Conservation (phyloP, 2,113 vertebrate species). For the Leuciscus idus region DNA sequence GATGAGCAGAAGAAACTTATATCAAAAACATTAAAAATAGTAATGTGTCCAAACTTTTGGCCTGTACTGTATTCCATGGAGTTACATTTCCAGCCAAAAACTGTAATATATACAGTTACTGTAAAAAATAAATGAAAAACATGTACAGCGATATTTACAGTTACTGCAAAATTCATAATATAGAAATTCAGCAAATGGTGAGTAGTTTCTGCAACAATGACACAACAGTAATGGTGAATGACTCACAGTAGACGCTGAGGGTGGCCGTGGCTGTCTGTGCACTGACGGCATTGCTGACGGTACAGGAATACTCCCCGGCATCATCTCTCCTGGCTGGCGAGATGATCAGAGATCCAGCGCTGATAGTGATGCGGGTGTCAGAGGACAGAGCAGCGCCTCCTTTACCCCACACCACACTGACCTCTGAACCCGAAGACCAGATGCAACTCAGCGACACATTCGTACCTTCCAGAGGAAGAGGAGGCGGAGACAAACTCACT, state of each 20-base stretch:
- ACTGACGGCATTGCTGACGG: constrained; percentile 74
- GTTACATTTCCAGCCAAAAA: too few relatives aligned
- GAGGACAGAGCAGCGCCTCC: constrained; percentile 56
- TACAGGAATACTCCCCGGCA: constrained; percentile 73
- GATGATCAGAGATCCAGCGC: constrained; percentile 68
- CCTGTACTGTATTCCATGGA: too few relatives aligned
- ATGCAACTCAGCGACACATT: constrained; percentile 73
- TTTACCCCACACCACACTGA: constrained; percentile 70
- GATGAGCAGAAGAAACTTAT: too few relatives aligned
- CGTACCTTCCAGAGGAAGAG: constrained; percentile 64
- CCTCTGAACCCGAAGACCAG: constrained; percentile 64
- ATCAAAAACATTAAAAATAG: too few relatives aligned
- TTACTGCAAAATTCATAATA: background rate
- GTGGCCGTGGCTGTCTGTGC: constrained; percentile 55
- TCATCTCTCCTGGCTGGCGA: constrained; percentile 67
- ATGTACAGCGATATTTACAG: too few relatives aligned
- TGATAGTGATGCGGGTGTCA: constrained; percentile 67
- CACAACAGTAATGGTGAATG: background rate
- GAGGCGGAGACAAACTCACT: constrained; percentile 67
- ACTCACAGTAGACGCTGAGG: constrained; percentile 79
- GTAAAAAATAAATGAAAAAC: too few relatives aligned
- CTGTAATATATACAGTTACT: too few relatives aligned
- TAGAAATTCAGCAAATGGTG: background rate
- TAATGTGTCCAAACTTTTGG: too few relatives aligned
- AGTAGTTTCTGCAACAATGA: background rate